Base-by-base conservation (phyloP, 2,113 vertebrate species). In the Notothenia rossii region DNA sequence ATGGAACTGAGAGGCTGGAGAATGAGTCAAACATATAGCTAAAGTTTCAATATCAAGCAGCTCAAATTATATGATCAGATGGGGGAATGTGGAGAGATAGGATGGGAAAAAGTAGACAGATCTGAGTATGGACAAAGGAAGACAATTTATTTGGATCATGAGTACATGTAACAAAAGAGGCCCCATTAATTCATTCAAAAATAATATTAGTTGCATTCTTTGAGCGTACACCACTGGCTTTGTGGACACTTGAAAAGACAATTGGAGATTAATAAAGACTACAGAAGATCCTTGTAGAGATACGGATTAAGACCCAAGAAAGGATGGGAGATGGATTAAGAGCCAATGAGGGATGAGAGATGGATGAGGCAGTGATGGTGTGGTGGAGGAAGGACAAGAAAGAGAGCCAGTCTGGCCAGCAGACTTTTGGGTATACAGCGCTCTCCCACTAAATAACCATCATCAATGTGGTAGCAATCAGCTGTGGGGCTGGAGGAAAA, bases 391-490 rank as follows among this genome's bases (percentile, higher is more conserved):
- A 86, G 69, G 75, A 82, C 64, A 51, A 70, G 68, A 70, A 80
- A 46, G 10, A 46, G 66, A 83, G 83, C 87, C 83, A 84, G 75
- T 80, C 75, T 88, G 86, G 65, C 74, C 79, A 83, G 65, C 15
- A 40, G 59, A 60, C 69, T 84, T 75, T 53, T n/a, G 81, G 79
- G 65, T 70, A 86, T 48, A 75, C 59, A 54, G 56, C 10, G 25
- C 67, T 76, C 72, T 82, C 63, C 79, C 72, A 67, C 53, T 85
- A 84, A 87, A 62, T 81, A 90, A 85, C 68, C 87, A 87, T 87
- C 84, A 85, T 86, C 91, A 94, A 92, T 93, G 84, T 94, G 91
- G 89, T 91, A 94, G 90, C 90, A 95, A 94, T 95, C 93, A 93
- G 88, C 75, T 84, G 87, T 92, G 90, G 88, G 80, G 83, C 86